A percentile compares a stretch with the other conserved stretches of the same genome.
Conservation (phyloP, 2,113 vertebrate genomes). For the Bujurquina vittata region DNA sequence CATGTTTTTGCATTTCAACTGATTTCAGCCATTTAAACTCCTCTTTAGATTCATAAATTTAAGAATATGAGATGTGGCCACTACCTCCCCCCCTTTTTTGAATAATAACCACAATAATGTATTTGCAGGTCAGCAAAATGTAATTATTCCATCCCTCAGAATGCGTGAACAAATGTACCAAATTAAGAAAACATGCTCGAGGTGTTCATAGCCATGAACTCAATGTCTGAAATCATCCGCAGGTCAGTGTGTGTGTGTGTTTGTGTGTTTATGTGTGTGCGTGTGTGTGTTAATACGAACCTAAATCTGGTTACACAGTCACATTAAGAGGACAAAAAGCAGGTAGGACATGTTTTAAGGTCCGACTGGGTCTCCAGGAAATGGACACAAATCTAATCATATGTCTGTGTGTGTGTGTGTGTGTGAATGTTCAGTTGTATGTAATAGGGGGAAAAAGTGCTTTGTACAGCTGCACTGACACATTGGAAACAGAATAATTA, state of each 20-base stretch:
- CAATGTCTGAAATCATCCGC: neutral
- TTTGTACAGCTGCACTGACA: neutral
- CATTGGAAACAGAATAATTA: neutral
- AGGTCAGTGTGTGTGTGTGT: neutral
- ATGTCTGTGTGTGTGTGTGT: neutral
- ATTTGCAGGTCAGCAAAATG: no score
- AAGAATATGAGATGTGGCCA: neutral
- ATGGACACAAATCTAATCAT: neutral
- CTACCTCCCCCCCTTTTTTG: neutral
- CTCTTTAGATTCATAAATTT: neutral
- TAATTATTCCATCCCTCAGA: neutral
- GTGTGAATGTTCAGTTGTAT: neutral
- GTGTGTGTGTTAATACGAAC: neutral
- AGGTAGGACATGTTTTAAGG: neutral
- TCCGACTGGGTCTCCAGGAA: neutral
- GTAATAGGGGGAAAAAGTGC: neutral
- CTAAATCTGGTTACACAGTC: neutral
- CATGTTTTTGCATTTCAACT: neutral
- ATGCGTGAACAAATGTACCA: neutral
- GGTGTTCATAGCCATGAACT: no score
- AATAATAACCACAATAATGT: no score
- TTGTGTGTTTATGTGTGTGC: neutral
- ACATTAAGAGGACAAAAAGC: neutral
- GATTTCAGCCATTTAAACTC: neutral
- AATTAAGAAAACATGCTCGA: no score